A percentile compares a stretch with the other conserved stretches of the same genome.
phyloP scores from a whole-genome alignment of 2,888 invertebrate species.

The Willowsia nigromaculata region DNA sequence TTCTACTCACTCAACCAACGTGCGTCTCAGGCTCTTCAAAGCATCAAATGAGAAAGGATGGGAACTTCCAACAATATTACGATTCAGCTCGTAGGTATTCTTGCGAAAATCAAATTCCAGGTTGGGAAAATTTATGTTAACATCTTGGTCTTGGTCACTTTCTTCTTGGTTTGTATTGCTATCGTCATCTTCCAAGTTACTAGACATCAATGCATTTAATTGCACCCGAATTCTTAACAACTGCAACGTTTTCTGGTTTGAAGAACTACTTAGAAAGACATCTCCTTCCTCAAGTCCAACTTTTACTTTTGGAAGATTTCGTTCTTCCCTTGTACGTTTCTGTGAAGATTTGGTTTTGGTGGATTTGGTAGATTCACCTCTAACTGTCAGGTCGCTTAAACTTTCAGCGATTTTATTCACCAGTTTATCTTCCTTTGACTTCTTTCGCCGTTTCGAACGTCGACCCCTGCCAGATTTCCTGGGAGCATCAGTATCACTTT shows the following conservation, averaged over 20 bases:
- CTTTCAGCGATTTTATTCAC: not conserved
- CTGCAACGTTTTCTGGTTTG: constrained; percentile 27
- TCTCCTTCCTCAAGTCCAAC: not conserved
- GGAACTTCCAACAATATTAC: not conserved
- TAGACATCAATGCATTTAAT: constrained; percentile 32
- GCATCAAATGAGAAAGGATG: constrained; percentile 18
- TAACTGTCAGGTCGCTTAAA: not conserved
- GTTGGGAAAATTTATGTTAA: constrained; percentile 57
- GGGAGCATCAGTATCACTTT: no score
- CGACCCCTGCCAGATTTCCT: not conserved
- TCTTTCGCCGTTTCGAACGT: not conserved
- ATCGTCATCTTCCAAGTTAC: not conserved
- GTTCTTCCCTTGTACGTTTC: no score
- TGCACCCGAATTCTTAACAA: constrained; percentile 40
- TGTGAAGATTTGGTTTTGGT: not conserved
- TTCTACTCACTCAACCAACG: not conserved
- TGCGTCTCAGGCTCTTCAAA: constrained; percentile 18
- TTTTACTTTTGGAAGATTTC: not conserved
- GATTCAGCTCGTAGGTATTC: not conserved
- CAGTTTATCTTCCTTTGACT: not conserved
- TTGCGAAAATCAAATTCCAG: constrained; percentile 31
- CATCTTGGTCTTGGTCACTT: constrained; percentile 54
- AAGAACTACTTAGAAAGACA: not conserved
- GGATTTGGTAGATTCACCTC: not conserved
- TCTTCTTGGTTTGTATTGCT: no score